A percentile compares a stretch with the other conserved stretches of the same genome.
phyloP scores from a whole-genome alignment of 2,888 invertebrate genomes.

The Drosophila subsilvestris region DNA sequence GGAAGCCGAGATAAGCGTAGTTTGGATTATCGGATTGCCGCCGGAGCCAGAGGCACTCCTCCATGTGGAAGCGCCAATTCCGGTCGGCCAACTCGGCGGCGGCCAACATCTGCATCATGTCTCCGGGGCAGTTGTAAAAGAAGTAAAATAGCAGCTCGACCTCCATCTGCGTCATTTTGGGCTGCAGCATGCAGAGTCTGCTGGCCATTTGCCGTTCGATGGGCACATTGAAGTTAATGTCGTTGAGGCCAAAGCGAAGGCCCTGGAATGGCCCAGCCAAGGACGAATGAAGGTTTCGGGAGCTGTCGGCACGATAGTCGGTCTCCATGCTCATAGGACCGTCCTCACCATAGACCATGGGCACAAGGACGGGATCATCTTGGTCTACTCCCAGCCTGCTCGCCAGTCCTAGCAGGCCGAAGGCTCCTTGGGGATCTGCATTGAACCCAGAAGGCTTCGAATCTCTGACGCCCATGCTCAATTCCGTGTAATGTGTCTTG shows the following conservation, averaged over 20 bases:
- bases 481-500: slow-evolving; percentile 53
- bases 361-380: slow-evolving; percentile 14
- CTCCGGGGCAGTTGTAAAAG: slow-evolving; percentile 62
- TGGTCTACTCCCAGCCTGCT: slow-evolving; percentile 25
- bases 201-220: not conserved
- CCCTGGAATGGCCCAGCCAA: slow-evolving; percentile 41
- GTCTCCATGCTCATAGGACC: slow-evolving; percentile 20
- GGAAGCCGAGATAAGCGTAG: slow-evolving; percentile 32
- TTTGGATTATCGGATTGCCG: slow-evolving; percentile 58
- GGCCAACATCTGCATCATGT: slow-evolving; percentile 68
- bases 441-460: not conserved
- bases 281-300: slow-evolving; percentile 23
- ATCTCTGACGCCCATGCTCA: slow-evolving; percentile 56
- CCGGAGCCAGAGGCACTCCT: slow-evolving; percentile 53
- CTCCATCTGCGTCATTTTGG: slow-evolving; percentile 59
- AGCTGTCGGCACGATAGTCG: slow-evolving; percentile 3
- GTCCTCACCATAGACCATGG: slow-evolving; percentile 46
- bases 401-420: slow-evolving; percentile 57
- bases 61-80: slow-evolving; percentile 63
- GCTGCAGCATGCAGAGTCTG: slow-evolving; percentile 34
- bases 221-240: slow-evolving; percentile 35
- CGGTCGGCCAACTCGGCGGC: slow-evolving; percentile 67
- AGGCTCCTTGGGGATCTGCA: slow-evolving; percentile 19
- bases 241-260: slow-evolving; percentile 30
- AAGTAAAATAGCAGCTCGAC: slow-evolving; percentile 58